Conservation (phyloP, 2,888 invertebrate genomes). For the Vannuccia rotundouncinata region DNA sequence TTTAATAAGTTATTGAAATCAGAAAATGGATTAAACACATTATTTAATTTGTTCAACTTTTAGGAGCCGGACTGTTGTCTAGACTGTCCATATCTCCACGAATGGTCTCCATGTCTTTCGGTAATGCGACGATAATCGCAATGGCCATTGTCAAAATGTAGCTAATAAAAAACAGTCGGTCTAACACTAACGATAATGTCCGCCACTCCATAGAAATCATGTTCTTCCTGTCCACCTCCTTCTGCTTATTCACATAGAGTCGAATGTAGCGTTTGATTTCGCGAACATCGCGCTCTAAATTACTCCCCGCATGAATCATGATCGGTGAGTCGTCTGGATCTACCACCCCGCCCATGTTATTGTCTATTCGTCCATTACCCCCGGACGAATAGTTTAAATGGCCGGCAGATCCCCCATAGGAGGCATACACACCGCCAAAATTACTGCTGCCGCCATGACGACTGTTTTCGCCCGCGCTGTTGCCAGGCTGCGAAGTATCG, state of each 20-base stretch:
- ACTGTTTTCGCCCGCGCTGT: not conserved
- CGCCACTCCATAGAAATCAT: constrained; percentile 40
- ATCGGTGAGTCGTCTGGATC: constrained; percentile 35
- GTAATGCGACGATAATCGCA: constrained; percentile 29
- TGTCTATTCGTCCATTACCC: not conserved
- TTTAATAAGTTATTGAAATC: too few relatives aligned
- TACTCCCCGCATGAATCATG: constrained; percentile 3
- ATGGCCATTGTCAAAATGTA: constrained; percentile 38
- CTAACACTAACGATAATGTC: constrained; percentile 40
- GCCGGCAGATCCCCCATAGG: not conserved
- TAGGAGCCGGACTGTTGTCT: too few relatives aligned
- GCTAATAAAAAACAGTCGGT: constrained; percentile 37
- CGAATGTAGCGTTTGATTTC: constrained; percentile 39
- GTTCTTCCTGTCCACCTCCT: constrained; percentile 38
- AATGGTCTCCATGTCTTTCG: not conserved
- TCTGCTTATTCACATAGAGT: constrained; percentile 38
- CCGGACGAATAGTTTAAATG: not conserved
- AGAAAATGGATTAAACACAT: too few relatives aligned
- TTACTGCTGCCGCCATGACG: not conserved
- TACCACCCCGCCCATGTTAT: not conserved
- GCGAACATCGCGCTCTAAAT: constrained; percentile 37
- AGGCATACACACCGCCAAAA: not conserved
- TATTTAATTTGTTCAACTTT: too few relatives aligned
- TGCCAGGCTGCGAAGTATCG: not conserved
- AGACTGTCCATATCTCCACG: too few relatives aligned